phyloP scores from a whole-genome alignment of 2,113 vertebrate genomes.

The Natator depressus region DNA sequence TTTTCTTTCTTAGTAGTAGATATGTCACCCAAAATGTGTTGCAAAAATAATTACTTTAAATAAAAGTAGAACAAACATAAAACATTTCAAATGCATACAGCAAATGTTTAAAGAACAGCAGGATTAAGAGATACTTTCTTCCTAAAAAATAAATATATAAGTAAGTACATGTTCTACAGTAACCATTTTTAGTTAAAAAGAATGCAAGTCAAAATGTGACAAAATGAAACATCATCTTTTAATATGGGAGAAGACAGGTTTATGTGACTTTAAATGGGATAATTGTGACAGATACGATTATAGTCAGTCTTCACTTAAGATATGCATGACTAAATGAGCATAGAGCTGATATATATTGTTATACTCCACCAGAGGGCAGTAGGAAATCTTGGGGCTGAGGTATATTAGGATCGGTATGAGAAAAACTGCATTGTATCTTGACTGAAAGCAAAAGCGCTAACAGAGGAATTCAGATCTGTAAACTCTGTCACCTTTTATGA shows the following conservation, averaged over 20 bases:
- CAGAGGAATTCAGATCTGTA: not conserved
- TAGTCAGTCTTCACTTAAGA: not conserved
- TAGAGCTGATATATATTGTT: not conserved
- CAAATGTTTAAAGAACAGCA: not conserved
- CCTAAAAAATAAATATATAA: not conserved
- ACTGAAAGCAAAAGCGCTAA: not conserved
- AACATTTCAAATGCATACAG: not conserved
- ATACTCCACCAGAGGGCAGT: not conserved
- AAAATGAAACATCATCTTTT: conserved; percentile 12
- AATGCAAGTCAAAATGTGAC: conserved; percentile 25
- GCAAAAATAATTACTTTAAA: not conserved
- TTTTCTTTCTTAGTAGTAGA: not conserved
- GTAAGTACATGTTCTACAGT: not conserved
- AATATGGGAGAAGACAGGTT: conserved; percentile 9
- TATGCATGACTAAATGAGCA: not conserved
- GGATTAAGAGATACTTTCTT: not conserved
- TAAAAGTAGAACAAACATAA: not conserved
- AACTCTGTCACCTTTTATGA: not conserved
- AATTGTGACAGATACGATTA: conserved; percentile 19
- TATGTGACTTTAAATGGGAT: conserved; percentile 14
- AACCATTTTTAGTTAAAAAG: not conserved
- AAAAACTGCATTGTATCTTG: not conserved
- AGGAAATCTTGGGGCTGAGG: not conserved
- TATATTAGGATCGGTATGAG: not conserved
- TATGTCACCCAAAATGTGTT: not conserved